Evolutionary conservation across 2,888 invertebrate species (phyloP), one percentile per base, ranked within the genome.

Genomic region (Cheilosia soror): DNA sequence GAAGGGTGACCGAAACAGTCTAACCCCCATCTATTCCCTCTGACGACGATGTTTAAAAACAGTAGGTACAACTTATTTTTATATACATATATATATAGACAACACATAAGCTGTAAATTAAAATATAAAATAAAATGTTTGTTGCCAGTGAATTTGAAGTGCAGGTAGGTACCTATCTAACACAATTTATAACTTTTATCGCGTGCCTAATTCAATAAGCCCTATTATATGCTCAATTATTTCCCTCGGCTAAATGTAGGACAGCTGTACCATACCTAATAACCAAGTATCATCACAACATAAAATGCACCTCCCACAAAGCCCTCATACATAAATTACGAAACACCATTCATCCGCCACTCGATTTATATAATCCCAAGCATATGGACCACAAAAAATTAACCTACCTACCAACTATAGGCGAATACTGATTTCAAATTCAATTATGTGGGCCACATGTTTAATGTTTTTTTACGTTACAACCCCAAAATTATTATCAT

Each of bases 371-470:
- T 57, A 47, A 60, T 53, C 65, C 66, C 13, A 37, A 66, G 53
- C 79, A 73, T 73, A 73, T 72, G 72, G 51, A 80, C 60, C 73
- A 51, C 60, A 57, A 71, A 79, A 65, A 47, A 47, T 44, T 2
- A 42, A 29, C 31, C 42, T 68, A 33, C 20, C 20, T 20, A 20
- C 20, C 20, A 20, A 20, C 20, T 20, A 11, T 47, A 49, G 15
- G 47, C 25, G 40, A 58, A 65, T 65, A 65, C 78, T 66, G 65
- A 62, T 80, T 80, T 80, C 72, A 73, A 80, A 80, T 80, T 80
- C 79, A 80, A 80, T 80, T 80, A 73, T 80, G 42, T 73, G 60
- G 60, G 47, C 72, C 79, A 80, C 79, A 80, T 80, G 79, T 80
- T 66, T 66, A 65, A 44, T 73, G 58, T 29, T 29, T 65, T 57